These are phyloP conservation scores for Lepisosteus osseus DNA, from an alignment of 2,113 vertebrate genomes.

Conservation along the genomic window DNA sequence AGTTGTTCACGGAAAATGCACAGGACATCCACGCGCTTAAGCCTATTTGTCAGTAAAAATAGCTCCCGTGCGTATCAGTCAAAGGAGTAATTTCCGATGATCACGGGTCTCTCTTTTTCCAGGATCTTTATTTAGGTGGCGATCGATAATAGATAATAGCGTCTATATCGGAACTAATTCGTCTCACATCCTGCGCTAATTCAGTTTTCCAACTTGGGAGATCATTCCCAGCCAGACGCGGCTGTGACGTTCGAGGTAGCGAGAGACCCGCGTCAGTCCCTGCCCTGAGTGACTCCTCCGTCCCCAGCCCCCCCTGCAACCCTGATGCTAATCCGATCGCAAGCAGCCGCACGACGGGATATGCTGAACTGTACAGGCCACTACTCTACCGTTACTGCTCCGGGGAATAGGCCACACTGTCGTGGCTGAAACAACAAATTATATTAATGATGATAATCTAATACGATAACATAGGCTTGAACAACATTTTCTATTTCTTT, in stretches of 20 bases:
- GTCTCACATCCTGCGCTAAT: slow-evolving; percentile 17
- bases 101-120: slow-evolving; percentile 1
- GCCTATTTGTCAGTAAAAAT: slow-evolving; percentile 11
- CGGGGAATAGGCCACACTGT: too few relatives aligned
- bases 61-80: not conserved
- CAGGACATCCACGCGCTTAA: not conserved
- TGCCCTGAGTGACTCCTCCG: not conserved
- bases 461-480: too few relatives aligned
- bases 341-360: not conserved
- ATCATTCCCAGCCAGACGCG: slow-evolving; percentile 26
- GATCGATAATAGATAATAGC: slow-evolving; percentile 5
- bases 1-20: not conserved
- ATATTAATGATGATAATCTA: too few relatives aligned
- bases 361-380: not conserved
- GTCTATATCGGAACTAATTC: slow-evolving; percentile 10
- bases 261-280: slow-evolving; percentile 28
- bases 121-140: slow-evolving; percentile 9
- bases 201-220: slow-evolving; percentile 22
- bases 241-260: slow-evolving; percentile 20
- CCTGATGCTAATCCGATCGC: slow-evolving; percentile 8
- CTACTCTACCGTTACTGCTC: too few relatives aligned
- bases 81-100: slow-evolving; percentile 10
- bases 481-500: too few relatives aligned
- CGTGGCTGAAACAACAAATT: too few relatives aligned
- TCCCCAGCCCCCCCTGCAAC: slow-evolving; percentile 2